Evolutionary conservation across 2,797 vertebrate genomes (phyloP), one percentile per base, ranked within the genome.

Genomic region (Paguma larvata): DNA sequence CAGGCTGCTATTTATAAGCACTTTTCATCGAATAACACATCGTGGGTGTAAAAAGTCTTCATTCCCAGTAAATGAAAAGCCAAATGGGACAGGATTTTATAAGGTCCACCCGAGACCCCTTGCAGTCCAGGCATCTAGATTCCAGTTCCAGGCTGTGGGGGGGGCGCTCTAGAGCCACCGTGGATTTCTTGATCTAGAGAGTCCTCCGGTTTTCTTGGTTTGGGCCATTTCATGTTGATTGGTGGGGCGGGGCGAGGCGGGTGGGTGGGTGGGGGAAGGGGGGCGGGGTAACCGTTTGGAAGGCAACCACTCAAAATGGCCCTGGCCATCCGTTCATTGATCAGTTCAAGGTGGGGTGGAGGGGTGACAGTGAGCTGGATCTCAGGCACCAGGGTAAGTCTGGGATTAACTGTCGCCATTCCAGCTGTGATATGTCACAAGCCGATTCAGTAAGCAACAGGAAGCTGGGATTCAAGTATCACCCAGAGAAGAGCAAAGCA

Each of bases 1-100:
- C 87, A 88, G 87, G 80, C 12, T 88, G 79, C 84, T 91, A 95
- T 97, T 95, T 97, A 84, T 97, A 97, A 94, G 93, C 87, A 89
- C 95, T 78, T 95, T 90, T 78, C 51, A 62, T 80, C 92, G 93
- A 92, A 88, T 80, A 86, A 89, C 67, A 82, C 30, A n/a, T 19
- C 63, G 30, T 89, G 75, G 30, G 34, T 89, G 34, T 75, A 34
- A 44, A 96, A 73, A 95, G 90, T 48, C 67, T 97, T 79, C 46
- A 93, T 48, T 89, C 41, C 51, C 30, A 63, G 84, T 38, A 97
- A 96, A 84, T 56, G 94, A 96, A 65, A 96, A 91, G 34, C 41
- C 59, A 79, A 51, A 63, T 56, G 16, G 5, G 7, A 86, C 18
- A 51, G 44, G 13, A n/a, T 72, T 84, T 84, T 53, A 8, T 1